Evolutionary conservation across 2,113 vertebrate species (phyloP).

Genomic region (Brienomyrus brachyistius): DNA sequence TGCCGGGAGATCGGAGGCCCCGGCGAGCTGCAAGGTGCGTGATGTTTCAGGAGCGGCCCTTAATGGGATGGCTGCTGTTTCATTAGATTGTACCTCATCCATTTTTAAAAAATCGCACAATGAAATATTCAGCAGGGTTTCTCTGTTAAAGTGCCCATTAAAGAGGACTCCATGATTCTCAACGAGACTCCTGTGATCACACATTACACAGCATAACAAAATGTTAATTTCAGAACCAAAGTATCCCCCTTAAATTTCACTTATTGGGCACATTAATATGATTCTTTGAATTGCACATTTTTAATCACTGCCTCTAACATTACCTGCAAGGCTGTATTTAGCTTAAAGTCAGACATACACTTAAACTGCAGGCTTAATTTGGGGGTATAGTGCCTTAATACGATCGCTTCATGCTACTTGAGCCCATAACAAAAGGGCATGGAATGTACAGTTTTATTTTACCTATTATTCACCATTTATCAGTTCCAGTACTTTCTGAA

Average conservation of each 20-base stretch:
- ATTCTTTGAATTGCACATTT: neutral
- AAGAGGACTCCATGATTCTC: conserved; percentile 10
- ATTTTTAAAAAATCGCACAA: conserved; percentile 19
- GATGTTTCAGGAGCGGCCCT: neutral
- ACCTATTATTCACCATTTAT: neutral
- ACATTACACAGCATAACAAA: neutral
- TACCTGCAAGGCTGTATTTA: neutral
- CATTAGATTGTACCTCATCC: conserved; percentile 21
- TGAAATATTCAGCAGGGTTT: conserved; percentile 25
- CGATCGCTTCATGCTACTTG: neutral
- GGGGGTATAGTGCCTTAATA: neutral
- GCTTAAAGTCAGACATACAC: neutral
- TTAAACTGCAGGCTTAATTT: neutral
- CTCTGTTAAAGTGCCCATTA: conserved; percentile 20
- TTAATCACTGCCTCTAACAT: neutral
- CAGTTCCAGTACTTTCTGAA: neutral
- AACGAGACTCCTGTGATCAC: conserved; percentile 10
- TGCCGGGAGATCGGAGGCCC: neutral
- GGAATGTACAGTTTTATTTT: neutral
- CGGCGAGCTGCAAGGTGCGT: neutral
- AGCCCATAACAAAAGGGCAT: neutral
- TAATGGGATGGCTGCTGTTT: conserved; percentile 22
- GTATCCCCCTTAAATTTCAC: neutral
- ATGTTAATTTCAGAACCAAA: neutral
- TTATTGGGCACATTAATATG: neutral